A percentile compares a stretch with the other conserved stretches of the same genome.
These are phyloP conservation scores for Aselliscus stoliczkanus DNA, from an alignment of 2,797 vertebrate genomes.

Conservation along the genomic window DNA sequence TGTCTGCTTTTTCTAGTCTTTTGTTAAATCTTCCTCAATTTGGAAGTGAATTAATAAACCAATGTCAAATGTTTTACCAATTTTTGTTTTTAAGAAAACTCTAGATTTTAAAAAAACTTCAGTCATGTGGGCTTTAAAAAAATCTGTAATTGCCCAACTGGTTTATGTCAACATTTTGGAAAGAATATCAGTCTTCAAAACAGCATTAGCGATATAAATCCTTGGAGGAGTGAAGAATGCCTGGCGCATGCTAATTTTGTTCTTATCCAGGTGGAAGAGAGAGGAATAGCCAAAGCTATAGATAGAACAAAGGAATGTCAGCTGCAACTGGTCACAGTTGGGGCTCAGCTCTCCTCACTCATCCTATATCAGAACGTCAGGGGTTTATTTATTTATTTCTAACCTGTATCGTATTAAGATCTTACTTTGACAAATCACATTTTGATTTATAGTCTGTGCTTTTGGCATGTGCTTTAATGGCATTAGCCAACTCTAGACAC, in stretches of 20 bases:
- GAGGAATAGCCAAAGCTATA: slow-evolving; percentile 65
- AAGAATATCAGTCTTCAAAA: slow-evolving; percentile 64
- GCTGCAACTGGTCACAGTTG: slow-evolving; percentile 60
- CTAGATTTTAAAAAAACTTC: slow-evolving; percentile 53
- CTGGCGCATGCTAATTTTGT: slow-evolving; percentile 69
- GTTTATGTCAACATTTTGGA: slow-evolving; percentile 71
- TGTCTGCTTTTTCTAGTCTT: background rate
- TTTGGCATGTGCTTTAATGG: slow-evolving; percentile 65
- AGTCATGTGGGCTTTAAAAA: slow-evolving; percentile 50
- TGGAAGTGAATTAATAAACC: slow-evolving; percentile 43
- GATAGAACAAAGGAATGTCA: slow-evolving; percentile 68
- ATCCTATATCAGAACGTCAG: background rate
- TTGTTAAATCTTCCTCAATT: slow-evolving; percentile 1
- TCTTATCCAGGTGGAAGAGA: slow-evolving; percentile 62
- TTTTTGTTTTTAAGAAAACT: slow-evolving; percentile 50
- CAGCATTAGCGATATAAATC: slow-evolving; percentile 58
- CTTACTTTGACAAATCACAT: slow-evolving; percentile 65
- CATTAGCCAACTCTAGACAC: slow-evolving; percentile 73
- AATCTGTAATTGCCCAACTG: slow-evolving; percentile 65
- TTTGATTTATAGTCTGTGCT: slow-evolving; percentile 74
- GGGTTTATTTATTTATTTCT: slow-evolving; percentile 67
- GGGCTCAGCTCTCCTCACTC: slow-evolving; percentile 25
- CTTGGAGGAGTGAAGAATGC: slow-evolving; percentile 52
- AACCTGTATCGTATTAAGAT: slow-evolving; percentile 61
- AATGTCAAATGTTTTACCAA: slow-evolving; percentile 31